phyloP scores from a whole-genome alignment of 2,888 invertebrate species.

The Nemoura dubitans region DNA sequence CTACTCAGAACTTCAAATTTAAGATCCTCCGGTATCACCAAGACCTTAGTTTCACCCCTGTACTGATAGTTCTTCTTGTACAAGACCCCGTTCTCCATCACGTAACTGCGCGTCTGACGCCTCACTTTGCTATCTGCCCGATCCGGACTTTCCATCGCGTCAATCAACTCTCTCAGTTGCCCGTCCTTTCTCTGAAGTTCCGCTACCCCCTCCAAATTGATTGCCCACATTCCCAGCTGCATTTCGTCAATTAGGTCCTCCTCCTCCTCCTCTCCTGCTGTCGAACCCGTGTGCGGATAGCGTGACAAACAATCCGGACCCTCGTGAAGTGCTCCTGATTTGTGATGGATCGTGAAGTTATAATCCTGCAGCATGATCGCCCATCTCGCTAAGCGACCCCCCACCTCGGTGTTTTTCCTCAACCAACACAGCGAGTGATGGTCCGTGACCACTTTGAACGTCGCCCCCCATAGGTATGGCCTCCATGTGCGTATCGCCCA shows the following conservation, averaged over 20 bases:
- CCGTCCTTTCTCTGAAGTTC: neutral
- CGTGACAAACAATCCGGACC: constrained; percentile 25
- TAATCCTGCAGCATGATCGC: constrained; percentile 22
- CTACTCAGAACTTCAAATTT: constrained; percentile 45
- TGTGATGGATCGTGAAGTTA: constrained; percentile 22
- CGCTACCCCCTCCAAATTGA: neutral
- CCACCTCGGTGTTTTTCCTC: constrained; percentile 7
- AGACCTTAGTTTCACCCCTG: constrained; percentile 26
- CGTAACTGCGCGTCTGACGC: constrained; percentile 24
- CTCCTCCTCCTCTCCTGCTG: neutral
- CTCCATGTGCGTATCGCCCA: neutral
- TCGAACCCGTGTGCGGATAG: neutral
- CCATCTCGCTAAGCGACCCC: constrained; percentile 44
- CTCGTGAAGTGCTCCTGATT: constrained; percentile 1
- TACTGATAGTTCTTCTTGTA: constrained; percentile 5
- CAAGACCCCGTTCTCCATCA: constrained; percentile 20
- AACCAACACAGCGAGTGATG: constrained; percentile 44
- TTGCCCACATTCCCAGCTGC: neutral
- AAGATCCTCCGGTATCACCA: constrained; percentile 45
- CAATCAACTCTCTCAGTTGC: neutral
- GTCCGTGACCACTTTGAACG: constrained; percentile 37
- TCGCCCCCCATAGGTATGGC: neutral
- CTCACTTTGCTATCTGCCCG: neutral
- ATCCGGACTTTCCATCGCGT: constrained; percentile 23
- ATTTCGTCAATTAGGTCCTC: neutral